Percentiles rank a stretch among this genome's conserved stretches.
Evolutionary conservation across 2,113 vertebrate genomes (phyloP).

Genomic region (Cervus canadensis): DNA sequence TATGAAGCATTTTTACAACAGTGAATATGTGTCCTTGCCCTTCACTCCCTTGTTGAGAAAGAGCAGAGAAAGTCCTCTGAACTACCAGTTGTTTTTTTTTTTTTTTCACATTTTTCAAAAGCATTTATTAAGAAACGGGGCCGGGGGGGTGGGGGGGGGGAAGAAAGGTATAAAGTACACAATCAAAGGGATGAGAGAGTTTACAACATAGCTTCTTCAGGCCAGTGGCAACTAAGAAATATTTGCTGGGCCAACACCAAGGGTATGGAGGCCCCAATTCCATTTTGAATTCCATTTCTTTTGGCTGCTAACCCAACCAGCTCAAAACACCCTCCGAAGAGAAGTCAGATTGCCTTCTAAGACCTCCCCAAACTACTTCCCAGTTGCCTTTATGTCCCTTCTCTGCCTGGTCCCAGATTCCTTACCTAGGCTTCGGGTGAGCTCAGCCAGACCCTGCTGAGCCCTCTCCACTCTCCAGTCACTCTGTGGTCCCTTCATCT

Average conservation of each 20-base stretch:
- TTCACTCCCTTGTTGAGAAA: background rate
- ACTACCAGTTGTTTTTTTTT: background rate
- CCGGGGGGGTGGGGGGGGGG: accelerated
- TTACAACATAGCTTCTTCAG: background rate
- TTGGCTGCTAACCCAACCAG: background rate
- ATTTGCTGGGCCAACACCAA: background rate
- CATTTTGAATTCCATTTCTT: background rate
- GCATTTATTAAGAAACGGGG: conserved; percentile 54
- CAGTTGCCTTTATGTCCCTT: background rate
- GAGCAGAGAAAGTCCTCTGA: background rate
- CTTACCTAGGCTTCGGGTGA: background rate
- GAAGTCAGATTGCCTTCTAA: background rate
- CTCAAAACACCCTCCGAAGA: background rate
- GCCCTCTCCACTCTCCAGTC: background rate
- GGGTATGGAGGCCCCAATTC: background rate
- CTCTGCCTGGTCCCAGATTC: background rate
- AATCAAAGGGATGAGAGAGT: background rate
- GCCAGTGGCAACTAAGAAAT: background rate
- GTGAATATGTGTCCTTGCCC: background rate
- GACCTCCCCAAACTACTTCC: background rate
- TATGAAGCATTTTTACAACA: background rate
- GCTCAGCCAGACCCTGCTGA: background rate
- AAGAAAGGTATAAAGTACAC: background rate
- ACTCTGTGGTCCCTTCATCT: background rate
- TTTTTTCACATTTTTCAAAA: background rate